Evolutionary conservation across 2,888 invertebrate species (phyloP), one percentile per base, ranked within the genome.

Genomic region (Agrilus cyanescens): DNA sequence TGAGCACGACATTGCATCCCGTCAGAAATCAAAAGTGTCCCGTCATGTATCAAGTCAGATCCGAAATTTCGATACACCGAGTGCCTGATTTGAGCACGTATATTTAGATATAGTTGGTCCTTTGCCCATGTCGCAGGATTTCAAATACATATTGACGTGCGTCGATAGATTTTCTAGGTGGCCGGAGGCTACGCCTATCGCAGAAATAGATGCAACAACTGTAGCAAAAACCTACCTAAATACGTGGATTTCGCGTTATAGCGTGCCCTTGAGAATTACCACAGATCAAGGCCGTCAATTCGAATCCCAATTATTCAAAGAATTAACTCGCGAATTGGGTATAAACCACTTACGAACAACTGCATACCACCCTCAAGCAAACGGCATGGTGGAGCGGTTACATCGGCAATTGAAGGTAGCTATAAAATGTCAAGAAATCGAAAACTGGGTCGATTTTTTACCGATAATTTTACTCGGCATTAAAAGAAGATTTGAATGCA

Each of bases 201-300:
- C 18, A 18, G 18, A 18, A 2, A 54, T 54, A 2, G 41, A 36
- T 30, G 41, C 48, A 46, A 33, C 51, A 58, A 4, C 41, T 56
- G 32, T 61, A 55, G 59, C 55, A 52, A 3, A 54, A n/a, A 56
- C 60, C 2, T 53, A 69, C 4, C 41, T 58, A 12, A 32, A 39
- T 0, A 46, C 48, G 0, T 70, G 67, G 69, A 57, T 70, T 2
- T 41, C 65, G 1, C 49, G 65, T 7, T 69, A 58, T 44, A 67
- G 68, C 1, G 52, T 59, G 10, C 68, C 67, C 3, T 15, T 29
- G 0, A 43, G 30, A 4, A 49, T 61, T 6, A 60, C 62, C 0
- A 58, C 57, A 4, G 59, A 61, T 41, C 54, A 56, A 46, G 62
- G 60, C 1, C 37, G 54, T 4, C 61, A 61, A 40, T 61, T 63